Base-by-base conservation (phyloP, 2,888 invertebrate species). In the Pristionchus mayeri region DNA sequence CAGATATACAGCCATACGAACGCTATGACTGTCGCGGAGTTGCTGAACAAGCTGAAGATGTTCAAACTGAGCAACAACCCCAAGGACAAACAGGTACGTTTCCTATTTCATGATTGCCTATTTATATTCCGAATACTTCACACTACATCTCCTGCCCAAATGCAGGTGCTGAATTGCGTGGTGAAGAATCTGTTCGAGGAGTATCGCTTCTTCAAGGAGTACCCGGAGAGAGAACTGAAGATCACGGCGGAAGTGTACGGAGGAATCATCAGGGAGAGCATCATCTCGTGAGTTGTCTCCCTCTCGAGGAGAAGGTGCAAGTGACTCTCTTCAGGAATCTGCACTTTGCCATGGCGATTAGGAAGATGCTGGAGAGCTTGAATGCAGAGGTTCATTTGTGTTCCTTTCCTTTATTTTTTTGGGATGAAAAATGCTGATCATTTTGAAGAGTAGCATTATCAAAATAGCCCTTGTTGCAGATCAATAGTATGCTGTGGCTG, bases 211-310 rank as follows among this genome's bases (percentile, higher is more conserved):
- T 99, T 99, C 93, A 97, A 98, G 1, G 97, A 98, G 93, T 99
- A 99, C 93, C 99, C 99, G 0, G 98, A 98, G 89, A 96, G 98
- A 93, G 99, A 99, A 93, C 94, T 99, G 34, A 96, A 97, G 93
- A 98, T 97, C 67, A 99, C 99, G 0, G 98, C 98, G 1, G 97
- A 98, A 92, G 94, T 99, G 1, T 99, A 99, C 93, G 99, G 99
- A 60, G 99, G 98, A 27, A 91, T 93, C 48, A 92, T 93, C 50
- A 88, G 92, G 4, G 93, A 93, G 84, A 89, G 87, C 37, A 90
- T 93, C 37, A 90, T 93, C 48, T 85, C 85, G 89, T 91, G 84
- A 98, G 88, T 85, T 7, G 9, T 79, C 37, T 79, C 50, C 34
- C 40, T 84, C n/a, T n/a, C n/a, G n/a, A n/a, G n/a, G n/a, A n/a